These are phyloP conservation scores for Rhinopomastus cyanomelas DNA, from an alignment of 2,113 vertebrate species.

Conservation along the genomic window DNA sequence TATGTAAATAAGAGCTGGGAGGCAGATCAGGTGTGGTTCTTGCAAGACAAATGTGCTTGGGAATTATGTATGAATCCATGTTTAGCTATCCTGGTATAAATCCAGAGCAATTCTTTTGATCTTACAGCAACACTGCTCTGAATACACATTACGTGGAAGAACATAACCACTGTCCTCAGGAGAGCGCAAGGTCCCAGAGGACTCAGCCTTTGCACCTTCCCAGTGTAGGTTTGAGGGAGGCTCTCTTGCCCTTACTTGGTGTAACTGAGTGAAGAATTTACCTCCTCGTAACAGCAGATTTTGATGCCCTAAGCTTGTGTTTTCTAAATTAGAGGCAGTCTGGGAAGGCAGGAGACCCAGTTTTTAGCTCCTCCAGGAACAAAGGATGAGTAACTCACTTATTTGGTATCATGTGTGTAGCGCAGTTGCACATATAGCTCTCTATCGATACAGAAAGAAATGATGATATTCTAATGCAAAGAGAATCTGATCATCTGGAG, in stretches of 20 bases:
- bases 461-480: background rate
- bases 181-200: background rate
- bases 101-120: constrained; percentile 52
- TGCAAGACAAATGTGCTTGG: constrained; percentile 59
- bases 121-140: constrained; percentile 16
- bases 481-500: background rate
- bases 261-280: background rate
- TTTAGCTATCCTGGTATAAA: constrained; percentile 52
- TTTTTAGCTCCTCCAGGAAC: background rate
- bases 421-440: background rate
- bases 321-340: background rate
- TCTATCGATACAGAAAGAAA: constrained; percentile 27
- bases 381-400: constrained; percentile 20
- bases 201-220: background rate
- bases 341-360: constrained; percentile 17
- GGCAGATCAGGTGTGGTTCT: constrained; percentile 64
- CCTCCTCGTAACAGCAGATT: background rate
- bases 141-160: constrained; percentile 16
- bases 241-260: background rate
- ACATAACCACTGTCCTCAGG: background rate
- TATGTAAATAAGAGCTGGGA: constrained; percentile 54
- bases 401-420: background rate
- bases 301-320: background rate
- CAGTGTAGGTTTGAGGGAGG: background rate
- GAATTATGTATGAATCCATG: constrained; percentile 58